Evolutionary conservation across 2,888 invertebrate species (phyloP).

Genomic region (Lycocerus yunnanus): DNA sequence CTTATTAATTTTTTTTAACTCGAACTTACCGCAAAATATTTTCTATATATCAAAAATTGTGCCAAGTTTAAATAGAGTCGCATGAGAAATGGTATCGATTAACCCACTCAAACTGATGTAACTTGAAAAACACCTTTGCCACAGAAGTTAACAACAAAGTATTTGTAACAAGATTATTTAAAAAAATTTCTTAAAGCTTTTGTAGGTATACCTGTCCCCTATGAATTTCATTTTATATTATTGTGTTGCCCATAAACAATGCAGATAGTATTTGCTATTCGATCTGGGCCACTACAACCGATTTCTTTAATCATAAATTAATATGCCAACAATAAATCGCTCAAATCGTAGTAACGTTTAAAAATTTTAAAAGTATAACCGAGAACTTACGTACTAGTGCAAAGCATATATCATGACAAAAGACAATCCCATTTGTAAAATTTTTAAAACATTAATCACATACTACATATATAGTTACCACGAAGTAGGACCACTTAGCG

Average conservation of each 20-base stretch:
- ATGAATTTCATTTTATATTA: neutral
- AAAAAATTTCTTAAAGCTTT: no score
- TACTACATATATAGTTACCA: neutral
- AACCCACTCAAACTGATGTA: no score
- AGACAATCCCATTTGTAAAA: neutral
- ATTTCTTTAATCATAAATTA: neutral
- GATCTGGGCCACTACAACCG: neutral
- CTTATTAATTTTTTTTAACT: no score
- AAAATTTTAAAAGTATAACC: neutral
- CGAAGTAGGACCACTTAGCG: neutral
- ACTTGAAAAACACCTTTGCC: no score
- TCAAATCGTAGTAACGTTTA: neutral
- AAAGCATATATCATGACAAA: neutral
- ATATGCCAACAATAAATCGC: neutral
- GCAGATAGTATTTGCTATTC: neutral
- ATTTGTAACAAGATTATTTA: no score
- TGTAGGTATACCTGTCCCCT: no score
- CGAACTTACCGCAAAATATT: no score
- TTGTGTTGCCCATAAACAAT: neutral
- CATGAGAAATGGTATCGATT: no score
- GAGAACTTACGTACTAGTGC: neutral
- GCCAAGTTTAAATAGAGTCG: no score
- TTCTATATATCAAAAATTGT: no score
- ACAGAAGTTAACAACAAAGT: no score
- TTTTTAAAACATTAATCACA: neutral